phyloP scores from a whole-genome alignment of 1,140 invertebrate species.

The Chelonus insularis region DNA sequence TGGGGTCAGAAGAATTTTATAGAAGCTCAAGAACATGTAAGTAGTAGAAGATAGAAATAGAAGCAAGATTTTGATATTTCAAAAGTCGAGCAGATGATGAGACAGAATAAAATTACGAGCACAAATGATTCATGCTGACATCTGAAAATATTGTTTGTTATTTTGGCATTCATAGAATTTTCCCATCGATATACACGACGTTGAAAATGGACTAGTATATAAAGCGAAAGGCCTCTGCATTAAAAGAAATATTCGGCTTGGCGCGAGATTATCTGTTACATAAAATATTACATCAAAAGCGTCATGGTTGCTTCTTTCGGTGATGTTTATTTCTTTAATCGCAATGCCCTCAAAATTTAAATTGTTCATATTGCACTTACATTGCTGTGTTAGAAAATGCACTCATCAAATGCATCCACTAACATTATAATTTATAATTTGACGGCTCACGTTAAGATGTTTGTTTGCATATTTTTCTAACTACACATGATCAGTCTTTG shows the following conservation, averaged over 20 bases:
- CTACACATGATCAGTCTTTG: too few relatives aligned
- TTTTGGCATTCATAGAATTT: not conserved
- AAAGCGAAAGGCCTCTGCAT: not conserved
- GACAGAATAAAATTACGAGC: slow-evolving; percentile 30
- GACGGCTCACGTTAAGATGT: too few relatives aligned
- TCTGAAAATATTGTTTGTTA: not conserved
- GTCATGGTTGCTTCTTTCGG: slow-evolving; percentile 47
- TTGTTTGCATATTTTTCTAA: not conserved
- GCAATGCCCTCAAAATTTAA: not conserved
- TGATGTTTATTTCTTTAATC: slow-evolving; percentile 22
- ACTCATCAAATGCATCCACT: not conserved
- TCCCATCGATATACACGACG: not conserved
- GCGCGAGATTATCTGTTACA: slow-evolving; percentile 34
- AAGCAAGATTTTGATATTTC: not conserved
- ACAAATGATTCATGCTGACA: slow-evolving; percentile 4
- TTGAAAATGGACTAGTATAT: not conserved
- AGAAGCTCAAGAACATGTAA: not conserved
- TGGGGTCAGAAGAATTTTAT: slow-evolving; percentile 42
- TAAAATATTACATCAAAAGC: slow-evolving; percentile 59
- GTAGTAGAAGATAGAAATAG: not conserved
- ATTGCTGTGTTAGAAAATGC: too few relatives aligned
- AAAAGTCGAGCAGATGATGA: not conserved
- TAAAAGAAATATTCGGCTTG: not conserved
- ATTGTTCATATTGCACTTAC: not conserved
- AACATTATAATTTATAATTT: not conserved